Conservation (phyloP, 2,888 invertebrate species). For the Stenchaetothrips biformis region DNA sequence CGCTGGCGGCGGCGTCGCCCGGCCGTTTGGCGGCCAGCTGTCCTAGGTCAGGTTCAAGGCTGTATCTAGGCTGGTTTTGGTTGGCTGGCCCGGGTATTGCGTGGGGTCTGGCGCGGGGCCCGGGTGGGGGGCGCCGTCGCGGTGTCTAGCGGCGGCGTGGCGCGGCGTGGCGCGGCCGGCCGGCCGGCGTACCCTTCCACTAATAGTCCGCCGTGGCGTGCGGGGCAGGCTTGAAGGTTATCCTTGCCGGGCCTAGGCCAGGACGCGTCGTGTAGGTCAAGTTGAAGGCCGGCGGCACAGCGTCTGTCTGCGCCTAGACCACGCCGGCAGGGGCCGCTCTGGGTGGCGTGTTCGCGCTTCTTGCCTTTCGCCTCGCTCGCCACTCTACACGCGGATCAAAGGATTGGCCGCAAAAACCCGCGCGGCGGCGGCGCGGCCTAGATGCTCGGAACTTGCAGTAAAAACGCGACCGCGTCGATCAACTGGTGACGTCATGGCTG, state of each 20-base stretch:
- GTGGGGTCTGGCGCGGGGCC: background rate
- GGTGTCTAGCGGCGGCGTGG: background rate
- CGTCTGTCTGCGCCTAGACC: background rate
- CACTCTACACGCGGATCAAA: too few species aligned
- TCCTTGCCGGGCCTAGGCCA: background rate
- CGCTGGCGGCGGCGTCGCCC: background rate
- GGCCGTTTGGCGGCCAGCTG: background rate
- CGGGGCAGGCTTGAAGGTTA: conserved; percentile 1
- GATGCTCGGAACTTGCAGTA: too few species aligned
- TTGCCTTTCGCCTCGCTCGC: too few species aligned
- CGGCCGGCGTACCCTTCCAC: conserved; percentile 2
- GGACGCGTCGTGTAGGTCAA: conserved; percentile 22
- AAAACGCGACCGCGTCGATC: too few species aligned
- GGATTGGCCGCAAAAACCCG: too few species aligned
- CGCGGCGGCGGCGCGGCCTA: too few species aligned
- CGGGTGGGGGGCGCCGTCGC: background rate
- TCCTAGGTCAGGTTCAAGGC: conserved; percentile 9
- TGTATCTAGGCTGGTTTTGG: background rate
- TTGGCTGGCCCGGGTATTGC: background rate
- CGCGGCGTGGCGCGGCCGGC: background rate
- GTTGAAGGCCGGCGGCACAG: conserved; percentile 2
- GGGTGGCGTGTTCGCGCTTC: too few species aligned
- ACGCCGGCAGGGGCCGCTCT: background rate
- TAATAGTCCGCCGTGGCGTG: background rate
- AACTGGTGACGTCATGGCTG: too few species aligned